Conservation (phyloP, 1,140 invertebrate genomes). For the Yoshiicerus persimilis region DNA sequence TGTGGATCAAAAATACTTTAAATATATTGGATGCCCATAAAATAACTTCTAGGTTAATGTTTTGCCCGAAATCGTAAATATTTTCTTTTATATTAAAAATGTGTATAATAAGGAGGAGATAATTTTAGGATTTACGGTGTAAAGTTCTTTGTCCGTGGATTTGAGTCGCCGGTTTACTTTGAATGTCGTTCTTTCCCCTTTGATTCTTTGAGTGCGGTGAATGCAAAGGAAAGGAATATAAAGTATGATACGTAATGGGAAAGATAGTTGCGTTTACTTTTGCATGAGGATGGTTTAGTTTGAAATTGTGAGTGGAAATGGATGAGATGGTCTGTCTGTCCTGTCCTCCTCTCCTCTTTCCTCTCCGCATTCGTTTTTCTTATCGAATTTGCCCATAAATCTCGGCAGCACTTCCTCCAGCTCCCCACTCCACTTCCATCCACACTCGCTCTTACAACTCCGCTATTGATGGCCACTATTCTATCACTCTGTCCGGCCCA, state of each 20-base stretch:
- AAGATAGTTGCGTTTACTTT: not conserved
- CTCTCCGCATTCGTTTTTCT: not conserved
- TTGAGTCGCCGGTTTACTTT: not conserved
- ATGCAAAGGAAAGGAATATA: not conserved
- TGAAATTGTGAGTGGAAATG: not conserved
- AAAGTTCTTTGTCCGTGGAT: too few species aligned
- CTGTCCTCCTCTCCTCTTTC: not conserved
- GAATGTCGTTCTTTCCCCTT: not conserved
- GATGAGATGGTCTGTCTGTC: not conserved
- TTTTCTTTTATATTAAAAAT: too few species aligned
- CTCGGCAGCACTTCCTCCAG: not conserved
- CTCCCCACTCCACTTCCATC: not conserved
- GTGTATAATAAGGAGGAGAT: too few species aligned
- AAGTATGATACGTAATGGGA: not conserved
- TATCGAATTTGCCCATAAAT: not conserved
- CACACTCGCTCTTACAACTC: not conserved
- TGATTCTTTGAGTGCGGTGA: not conserved
- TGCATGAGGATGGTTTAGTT: not conserved
- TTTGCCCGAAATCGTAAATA: too few species aligned
- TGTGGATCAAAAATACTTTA: too few species aligned
- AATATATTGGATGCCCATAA: too few species aligned
- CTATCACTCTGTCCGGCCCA: not conserved
- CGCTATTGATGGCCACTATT: not conserved
- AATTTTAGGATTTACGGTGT: too few species aligned
- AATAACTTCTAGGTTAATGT: too few species aligned